phyloP scores from a whole-genome alignment of 1,140 invertebrate genomes.

The Alviniconcha marisindica region DNA sequence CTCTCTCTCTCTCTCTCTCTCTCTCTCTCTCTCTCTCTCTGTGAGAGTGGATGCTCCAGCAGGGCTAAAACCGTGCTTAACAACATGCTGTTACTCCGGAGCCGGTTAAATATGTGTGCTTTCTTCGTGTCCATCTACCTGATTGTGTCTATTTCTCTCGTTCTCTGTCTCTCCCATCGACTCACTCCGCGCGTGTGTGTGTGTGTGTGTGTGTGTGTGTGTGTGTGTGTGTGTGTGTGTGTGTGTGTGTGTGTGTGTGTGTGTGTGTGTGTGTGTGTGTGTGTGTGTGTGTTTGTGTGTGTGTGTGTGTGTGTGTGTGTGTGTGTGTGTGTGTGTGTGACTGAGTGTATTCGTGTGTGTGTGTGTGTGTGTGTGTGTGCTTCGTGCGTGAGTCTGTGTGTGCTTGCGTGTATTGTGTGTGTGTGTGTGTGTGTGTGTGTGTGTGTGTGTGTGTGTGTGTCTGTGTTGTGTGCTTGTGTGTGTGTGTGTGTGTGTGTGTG shows the following conservation, averaged over 20 bases:
- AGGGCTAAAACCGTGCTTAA: too few relatives aligned
- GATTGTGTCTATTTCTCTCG: neutral
- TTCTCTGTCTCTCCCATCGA: neutral
- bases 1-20: constrained; percentile 13
- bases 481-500: neutral
- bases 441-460: neutral
- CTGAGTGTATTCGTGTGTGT: constrained; percentile 39
- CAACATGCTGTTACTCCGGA: too few relatives aligned
- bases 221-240: constrained; percentile 49
- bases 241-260: constrained; percentile 49
- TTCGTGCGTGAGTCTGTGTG: neutral
- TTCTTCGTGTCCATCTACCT: constrained; percentile 2
- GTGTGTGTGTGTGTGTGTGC: constrained; percentile 34
- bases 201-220: constrained; percentile 36
- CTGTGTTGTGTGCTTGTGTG: neutral
- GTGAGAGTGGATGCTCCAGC: too few relatives aligned
- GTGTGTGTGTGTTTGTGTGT: constrained; percentile 46
- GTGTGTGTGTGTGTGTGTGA: constrained; percentile 47
- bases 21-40: constrained; percentile 14
- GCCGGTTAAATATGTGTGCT: too few relatives aligned
- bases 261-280: constrained; percentile 50
- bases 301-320: constrained; percentile 42
- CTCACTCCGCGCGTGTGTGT: neutral
- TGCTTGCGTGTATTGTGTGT: neutral
- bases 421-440: constrained; percentile 14